phyloP scores from a whole-genome alignment of 1,140 invertebrate species.

The Calosoma granatense region DNA sequence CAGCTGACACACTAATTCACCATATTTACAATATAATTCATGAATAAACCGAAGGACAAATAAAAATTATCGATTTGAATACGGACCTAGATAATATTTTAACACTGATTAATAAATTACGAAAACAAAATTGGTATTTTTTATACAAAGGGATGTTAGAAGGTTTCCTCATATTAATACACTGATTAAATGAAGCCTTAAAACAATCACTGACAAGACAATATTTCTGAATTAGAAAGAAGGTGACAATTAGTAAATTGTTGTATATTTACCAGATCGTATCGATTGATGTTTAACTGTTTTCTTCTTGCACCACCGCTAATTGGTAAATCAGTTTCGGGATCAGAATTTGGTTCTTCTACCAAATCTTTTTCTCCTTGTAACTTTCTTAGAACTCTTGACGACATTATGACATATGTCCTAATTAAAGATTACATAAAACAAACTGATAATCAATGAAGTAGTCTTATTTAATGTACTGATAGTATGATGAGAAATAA shows the following conservation, averaged over 20 bases:
- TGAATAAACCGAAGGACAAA: conserved; percentile 7
- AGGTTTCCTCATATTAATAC: no score
- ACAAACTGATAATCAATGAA: no score
- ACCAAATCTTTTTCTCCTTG: conserved; percentile 39
- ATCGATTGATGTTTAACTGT: conserved; percentile 46
- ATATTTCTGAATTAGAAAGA: background rate
- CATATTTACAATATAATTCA: conserved; percentile 9
- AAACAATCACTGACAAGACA: no score
- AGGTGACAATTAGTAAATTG: no score
- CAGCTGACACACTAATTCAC: conserved; percentile 10
- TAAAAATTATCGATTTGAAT: no score
- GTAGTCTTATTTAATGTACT: no score
- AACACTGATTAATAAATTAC: no score
- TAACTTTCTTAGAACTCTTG: conserved; percentile 49
- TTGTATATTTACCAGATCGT: conserved; percentile 51
- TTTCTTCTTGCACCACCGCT: conserved; percentile 38
- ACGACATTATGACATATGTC: conserved; percentile 46
- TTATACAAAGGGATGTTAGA: no score
- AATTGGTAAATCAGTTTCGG: conserved; percentile 37
- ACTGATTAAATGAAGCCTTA: no score
- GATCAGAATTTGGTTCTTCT: conserved; percentile 39
- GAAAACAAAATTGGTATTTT: no score
- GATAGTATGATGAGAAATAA: background rate
- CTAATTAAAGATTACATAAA: no score
- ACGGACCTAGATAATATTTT: no score